Evolutionary conservation across 2,113 vertebrate genomes (phyloP).

Genomic region (Panurus biarmicus): DNA sequence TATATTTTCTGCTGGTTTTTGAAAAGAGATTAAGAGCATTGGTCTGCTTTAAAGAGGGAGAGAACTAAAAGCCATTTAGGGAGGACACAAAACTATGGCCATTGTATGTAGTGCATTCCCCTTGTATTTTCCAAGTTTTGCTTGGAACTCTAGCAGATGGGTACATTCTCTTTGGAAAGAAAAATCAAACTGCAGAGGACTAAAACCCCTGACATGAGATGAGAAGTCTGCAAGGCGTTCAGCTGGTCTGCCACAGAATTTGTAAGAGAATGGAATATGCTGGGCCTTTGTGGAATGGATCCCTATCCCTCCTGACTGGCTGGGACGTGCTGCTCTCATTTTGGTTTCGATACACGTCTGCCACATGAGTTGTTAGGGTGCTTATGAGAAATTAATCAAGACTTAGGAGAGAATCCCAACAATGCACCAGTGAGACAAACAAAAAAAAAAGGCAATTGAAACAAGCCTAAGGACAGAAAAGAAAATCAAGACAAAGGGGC

Average conservation of each 20-base stretch:
- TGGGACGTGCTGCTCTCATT: not conserved
- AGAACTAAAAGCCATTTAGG: not conserved
- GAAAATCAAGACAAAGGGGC: not conserved
- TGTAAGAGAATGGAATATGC: not conserved
- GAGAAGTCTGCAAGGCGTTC: not conserved
- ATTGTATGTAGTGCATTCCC: not conserved
- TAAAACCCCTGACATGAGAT: not conserved
- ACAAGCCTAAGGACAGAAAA: not conserved
- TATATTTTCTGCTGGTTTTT: not conserved
- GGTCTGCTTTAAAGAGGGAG: not conserved
- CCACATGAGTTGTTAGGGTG: not conserved
- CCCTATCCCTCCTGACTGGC: not conserved
- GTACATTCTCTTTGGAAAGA: not conserved
- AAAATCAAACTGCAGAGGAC: not conserved
- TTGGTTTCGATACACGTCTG: accelerated
- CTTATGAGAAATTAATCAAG: not conserved
- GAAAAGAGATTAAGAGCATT: not conserved
- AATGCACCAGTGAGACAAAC: not conserved
- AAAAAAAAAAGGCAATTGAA: not conserved
- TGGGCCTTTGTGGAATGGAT: not conserved
- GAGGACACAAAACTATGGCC: accelerated
- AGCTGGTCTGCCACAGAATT: not conserved
- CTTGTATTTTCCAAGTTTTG: not conserved
- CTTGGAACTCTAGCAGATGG: not conserved
- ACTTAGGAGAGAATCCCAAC: not conserved